Base-by-base conservation (phyloP, 1,140 invertebrate genomes). In the Drosophila tsacasi region DNA sequence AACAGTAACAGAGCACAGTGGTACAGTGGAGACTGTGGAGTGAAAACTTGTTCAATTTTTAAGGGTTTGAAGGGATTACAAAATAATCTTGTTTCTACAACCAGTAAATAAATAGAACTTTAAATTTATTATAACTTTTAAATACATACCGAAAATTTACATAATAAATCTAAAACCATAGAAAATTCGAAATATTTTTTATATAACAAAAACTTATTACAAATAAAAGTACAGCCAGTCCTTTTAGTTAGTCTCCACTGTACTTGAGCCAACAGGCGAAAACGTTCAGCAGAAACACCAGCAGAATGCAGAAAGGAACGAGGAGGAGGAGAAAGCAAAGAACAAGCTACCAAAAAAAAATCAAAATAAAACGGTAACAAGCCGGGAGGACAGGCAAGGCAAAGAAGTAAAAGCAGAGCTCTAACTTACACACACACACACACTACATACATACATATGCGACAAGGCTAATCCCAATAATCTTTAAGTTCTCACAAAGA, bases 401-500 rank as follows among this genome's bases (percentile, higher is more conserved):
- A 13, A 37, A 13, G 6, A 1, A 37, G 35, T 37, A 37, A 37
- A 46, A 71, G 68, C 13, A 30, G 21, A 25, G 19, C 37, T 49
- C 42, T 37, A 55, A 52, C 27, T 13, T 17, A 35, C 15, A 37
- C 9, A 55, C 19, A 23, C 19, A 37, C 2, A 39, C 12, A 58
- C 5, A 17, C 2, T 5, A 32, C 10, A 9, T 30, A 10, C 10
- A 9, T 10, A 19, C 47, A 42, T 37, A 39, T 50, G 49, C 37
- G 57, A 77, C 75, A 49, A 42, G 57, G 64, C 74, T 77, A 78
- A 78, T 78, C 57, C 64, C 17, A 68, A 76, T 78, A 78, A 78
- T 78, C 74, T 60, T 69, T 77, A 69, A 69, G 75, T 78, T 78
- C 46, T 77, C 57, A 69, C 57, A 47, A 68, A 61, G 63, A 77